Evolutionary conservation across 2,797 vertebrate genomes (phyloP).

Genomic region (Babyrousa celebensis): DNA sequence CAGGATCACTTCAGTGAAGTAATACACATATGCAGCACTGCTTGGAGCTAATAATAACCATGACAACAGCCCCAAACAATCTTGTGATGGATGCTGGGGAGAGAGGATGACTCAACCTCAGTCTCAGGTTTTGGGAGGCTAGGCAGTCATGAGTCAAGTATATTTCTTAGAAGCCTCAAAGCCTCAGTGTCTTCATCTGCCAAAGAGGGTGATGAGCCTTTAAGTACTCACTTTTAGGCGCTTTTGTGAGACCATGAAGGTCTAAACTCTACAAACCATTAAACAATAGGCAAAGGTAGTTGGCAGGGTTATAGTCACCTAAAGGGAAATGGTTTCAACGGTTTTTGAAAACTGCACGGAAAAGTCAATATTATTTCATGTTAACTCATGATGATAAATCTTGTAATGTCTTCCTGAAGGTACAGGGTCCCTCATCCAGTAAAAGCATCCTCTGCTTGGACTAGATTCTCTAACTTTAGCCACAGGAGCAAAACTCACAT

Average conservation of each 20-base stretch:
- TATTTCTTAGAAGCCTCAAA: background rate
- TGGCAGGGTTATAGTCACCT: background rate
- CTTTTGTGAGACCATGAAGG: background rate
- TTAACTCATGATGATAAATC: conserved; percentile 13
- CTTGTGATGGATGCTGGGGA: background rate
- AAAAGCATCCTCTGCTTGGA: background rate
- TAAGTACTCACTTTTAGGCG: background rate
- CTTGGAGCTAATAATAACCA: background rate
- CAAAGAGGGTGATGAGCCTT: background rate
- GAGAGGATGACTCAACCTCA: background rate
- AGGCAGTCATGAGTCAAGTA: background rate
- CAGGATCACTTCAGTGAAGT: background rate
- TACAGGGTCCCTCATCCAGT: background rate
- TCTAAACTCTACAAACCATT: background rate
- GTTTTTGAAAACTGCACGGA: conserved; percentile 20
- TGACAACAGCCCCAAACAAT: background rate
- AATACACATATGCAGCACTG: background rate
- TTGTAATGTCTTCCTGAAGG: background rate
- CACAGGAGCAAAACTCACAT: background rate
- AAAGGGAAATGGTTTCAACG: background rate
- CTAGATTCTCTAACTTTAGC: background rate
- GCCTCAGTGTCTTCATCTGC: background rate
- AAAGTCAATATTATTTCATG: background rate
- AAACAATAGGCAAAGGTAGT: background rate
- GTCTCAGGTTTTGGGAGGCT: background rate